A percentile compares a stretch with the other conserved stretches of the same genome.
phyloP scores from a whole-genome alignment of 1,140 invertebrate genomes.

The Lordiphosa clarofinis region DNA sequence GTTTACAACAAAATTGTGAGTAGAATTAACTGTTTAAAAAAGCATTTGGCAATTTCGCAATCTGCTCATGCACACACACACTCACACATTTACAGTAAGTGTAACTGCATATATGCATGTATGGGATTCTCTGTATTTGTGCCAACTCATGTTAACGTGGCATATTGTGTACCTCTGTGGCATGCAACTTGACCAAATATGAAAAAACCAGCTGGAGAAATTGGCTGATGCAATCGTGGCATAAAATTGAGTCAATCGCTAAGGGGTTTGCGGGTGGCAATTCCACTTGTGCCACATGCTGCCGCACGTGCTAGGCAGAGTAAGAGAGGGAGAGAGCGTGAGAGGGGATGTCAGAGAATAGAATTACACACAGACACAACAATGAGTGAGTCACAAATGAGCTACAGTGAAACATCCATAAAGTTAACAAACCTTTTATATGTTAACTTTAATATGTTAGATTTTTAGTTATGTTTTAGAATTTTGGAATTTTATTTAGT shows the following conservation, averaged over 20 bases:
- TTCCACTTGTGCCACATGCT: conserved; percentile 21
- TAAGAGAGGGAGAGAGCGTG: neutral
- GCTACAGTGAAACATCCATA: neutral
- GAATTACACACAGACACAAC: neutral
- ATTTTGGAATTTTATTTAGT: no score
- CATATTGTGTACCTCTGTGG: conserved; percentile 30
- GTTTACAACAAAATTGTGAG: conserved; percentile 65
- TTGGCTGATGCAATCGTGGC: conserved; percentile 62
- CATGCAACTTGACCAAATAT: conserved; percentile 39
- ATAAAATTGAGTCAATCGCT: conserved; percentile 29
- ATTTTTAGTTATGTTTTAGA: no score
- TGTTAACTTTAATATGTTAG: no score
- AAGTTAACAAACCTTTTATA: no score
- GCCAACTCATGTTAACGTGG: conserved; percentile 48
- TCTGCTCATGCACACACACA: conserved; percentile 6
- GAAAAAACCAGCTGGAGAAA: conserved; percentile 23
- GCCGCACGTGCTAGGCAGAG: conserved; percentile 22
- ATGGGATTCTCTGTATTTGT: conserved; percentile 26
- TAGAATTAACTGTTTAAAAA: conserved; percentile 10
- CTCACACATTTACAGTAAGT: conserved; percentile 19
- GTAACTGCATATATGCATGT: conserved; percentile 6
- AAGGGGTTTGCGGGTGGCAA: no score
- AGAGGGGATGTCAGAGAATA: no score
- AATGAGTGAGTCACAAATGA: conserved; percentile 11
- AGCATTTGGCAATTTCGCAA: conserved; percentile 48